These are phyloP conservation scores for Pseudomyrmex cubaensis DNA, from an alignment of 1,140 invertebrate genomes.

Conservation along the genomic window DNA sequence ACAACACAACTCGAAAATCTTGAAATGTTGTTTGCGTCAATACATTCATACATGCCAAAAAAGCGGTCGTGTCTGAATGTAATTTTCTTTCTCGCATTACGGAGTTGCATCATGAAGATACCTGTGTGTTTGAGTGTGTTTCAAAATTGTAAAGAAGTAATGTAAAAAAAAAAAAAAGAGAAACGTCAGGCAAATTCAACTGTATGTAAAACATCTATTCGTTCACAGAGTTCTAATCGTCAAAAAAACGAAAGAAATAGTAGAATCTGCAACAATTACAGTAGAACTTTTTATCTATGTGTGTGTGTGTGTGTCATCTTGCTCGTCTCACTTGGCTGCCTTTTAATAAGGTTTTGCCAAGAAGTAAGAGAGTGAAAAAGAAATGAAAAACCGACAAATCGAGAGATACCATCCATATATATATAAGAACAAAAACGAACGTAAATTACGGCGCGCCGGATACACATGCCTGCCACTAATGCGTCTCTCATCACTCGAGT, in stretches of 20 bases:
- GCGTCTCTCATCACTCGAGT: neutral
- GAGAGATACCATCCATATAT: conserved; percentile 2
- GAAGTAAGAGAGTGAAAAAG: neutral
- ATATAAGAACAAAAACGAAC: neutral
- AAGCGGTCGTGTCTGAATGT: conserved; percentile 27
- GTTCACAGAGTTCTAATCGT: conserved; percentile 14
- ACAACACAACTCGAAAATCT: neutral
- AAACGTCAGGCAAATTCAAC: conserved; percentile 20
- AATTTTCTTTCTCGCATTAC: neutral
- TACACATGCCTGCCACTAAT: conserved; percentile 23
- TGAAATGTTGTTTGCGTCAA: conserved; percentile 7
- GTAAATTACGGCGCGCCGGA: neutral
- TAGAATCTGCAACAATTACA: conserved; percentile 3
- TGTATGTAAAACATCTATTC: conserved; percentile 26
- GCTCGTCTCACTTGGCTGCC: conserved; percentile 31
- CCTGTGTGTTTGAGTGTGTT: neutral
- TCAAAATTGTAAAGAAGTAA: neutral
- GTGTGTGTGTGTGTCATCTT: neutral
- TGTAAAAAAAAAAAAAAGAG: neutral
- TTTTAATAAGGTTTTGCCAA: conserved; percentile 44
- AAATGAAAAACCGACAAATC: conserved; percentile 1
- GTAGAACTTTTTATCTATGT: neutral
- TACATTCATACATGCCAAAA: conserved; percentile 43
- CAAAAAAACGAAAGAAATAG: neutral
- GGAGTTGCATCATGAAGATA: neutral